Conservation (phyloP, 2,113 vertebrate species). For the Phylloscopus trochiloides region DNA sequence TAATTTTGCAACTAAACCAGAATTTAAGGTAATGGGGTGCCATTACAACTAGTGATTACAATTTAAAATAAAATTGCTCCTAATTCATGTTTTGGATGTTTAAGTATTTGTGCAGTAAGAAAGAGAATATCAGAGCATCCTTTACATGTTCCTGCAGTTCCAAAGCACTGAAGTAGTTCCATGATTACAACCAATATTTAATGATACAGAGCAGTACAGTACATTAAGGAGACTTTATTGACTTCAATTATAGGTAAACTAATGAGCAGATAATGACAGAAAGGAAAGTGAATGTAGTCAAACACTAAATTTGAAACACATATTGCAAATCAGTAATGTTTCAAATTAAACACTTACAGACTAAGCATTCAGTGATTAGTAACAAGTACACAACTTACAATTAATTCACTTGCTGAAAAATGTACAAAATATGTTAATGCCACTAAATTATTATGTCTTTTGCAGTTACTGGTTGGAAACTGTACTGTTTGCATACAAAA, state of each 20-base stretch:
- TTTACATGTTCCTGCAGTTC: background rate
- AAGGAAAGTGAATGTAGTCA: conserved; percentile 13
- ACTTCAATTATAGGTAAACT: conserved; percentile 55
- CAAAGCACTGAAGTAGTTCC: background rate
- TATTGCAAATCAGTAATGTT: conserved; percentile 46
- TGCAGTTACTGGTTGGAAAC: background rate
- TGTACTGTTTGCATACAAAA: background rate
- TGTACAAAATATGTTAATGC: background rate
- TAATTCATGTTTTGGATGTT: background rate
- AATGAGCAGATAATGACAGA: conserved; percentile 40
- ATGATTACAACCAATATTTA: conserved; percentile 4
- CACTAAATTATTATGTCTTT: background rate
- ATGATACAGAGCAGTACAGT: conserved; percentile 8
- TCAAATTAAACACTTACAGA: background rate
- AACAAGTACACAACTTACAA: background rate
- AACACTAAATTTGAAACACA: background rate
- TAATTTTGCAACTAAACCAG: background rate
- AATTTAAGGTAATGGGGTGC: background rate
- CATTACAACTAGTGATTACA: background rate
- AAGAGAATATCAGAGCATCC: background rate
- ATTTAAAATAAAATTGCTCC: background rate
- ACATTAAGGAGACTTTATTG: conserved; percentile 58
- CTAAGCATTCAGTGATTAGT: background rate
- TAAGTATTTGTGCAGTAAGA: background rate
- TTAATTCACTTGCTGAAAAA: background rate